These are phyloP conservation scores for Stenoptilia bipunctidactyla DNA, from an alignment of 2,888 invertebrate species.

Conservation along the genomic window DNA sequence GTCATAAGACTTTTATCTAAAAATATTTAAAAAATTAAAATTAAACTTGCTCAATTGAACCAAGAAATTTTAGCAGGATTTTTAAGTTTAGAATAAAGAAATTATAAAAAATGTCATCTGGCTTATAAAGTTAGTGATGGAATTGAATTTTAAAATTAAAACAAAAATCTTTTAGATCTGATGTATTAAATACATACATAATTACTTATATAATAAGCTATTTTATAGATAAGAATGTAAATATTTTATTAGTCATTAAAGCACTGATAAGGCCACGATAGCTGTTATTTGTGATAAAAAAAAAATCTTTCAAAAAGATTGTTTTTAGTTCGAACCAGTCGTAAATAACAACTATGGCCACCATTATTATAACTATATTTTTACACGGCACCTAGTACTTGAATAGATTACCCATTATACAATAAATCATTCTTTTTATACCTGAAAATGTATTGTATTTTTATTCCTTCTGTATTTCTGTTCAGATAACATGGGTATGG, in stretches of 20 bases:
- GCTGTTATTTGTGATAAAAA: background rate
- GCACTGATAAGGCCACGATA: background rate
- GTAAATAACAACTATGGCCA: background rate
- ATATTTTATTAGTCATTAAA: background rate
- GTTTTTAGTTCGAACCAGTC: background rate
- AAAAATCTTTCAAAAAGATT: background rate
- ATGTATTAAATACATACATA: no score
- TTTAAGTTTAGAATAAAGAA: no score
- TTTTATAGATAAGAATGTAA: background rate
- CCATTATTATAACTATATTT: constrained; percentile 5
- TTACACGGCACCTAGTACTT: constrained; percentile 40
- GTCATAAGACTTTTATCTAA: no score
- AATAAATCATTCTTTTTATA: constrained; percentile 42
- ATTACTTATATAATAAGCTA: no score
- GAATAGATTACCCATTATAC: constrained; percentile 33
- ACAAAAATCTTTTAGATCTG: no score
- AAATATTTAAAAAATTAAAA: no score
- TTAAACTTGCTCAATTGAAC: no score
- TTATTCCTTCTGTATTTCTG: background rate
- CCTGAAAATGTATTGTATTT: constrained; percentile 6
- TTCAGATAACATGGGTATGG: no score
- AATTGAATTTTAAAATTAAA: no score
- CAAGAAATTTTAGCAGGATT: no score
- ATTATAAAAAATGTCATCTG: no score
- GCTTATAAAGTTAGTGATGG: no score